These are phyloP conservation scores for Acrocephalus kingi DNA, from an alignment of 2,113 vertebrate genomes.

Conservation along the genomic window DNA sequence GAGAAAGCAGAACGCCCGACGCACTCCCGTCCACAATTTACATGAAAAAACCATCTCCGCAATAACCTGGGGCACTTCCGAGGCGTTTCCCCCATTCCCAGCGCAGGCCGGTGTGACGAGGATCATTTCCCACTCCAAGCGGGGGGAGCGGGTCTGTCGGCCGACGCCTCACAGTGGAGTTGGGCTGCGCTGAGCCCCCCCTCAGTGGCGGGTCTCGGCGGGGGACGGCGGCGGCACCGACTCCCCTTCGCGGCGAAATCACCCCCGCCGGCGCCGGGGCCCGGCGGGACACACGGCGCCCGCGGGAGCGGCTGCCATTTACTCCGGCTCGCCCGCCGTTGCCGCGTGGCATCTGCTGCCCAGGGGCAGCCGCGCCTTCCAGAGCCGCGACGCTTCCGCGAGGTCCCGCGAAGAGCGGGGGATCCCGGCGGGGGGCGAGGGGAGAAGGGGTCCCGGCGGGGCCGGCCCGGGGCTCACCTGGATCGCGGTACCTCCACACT, in stretches of 20 bases:
- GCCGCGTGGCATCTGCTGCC: not conserved
- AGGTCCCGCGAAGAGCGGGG: no score
- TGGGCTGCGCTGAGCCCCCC: not conserved
- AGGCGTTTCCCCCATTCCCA: not conserved
- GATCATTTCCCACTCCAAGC: not conserved
- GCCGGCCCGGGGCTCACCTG: not conserved
- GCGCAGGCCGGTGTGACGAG: not conserved
- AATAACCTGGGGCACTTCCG: not conserved
- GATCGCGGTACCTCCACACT: not conserved
- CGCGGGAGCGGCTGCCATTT: not conserved
- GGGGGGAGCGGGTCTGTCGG: not conserved
- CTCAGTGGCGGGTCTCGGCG: not conserved
- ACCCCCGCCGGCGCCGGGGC: not conserved
- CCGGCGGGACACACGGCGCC: not conserved
- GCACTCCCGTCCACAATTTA: not conserved
- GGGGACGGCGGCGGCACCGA: not conserved
- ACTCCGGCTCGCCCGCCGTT: not conserved
- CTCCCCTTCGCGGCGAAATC: not conserved
- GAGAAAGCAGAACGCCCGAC: not conserved
- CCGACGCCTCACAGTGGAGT: not conserved
- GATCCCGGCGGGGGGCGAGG: no score
- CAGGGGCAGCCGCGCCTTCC: not conserved
- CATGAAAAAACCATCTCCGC: rapidly evolving
- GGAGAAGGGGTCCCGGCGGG: not conserved
- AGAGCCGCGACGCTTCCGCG: no score